phyloP scores from a whole-genome alignment of 2,113 vertebrate species.

The Proterorhinus semilunaris region DNA sequence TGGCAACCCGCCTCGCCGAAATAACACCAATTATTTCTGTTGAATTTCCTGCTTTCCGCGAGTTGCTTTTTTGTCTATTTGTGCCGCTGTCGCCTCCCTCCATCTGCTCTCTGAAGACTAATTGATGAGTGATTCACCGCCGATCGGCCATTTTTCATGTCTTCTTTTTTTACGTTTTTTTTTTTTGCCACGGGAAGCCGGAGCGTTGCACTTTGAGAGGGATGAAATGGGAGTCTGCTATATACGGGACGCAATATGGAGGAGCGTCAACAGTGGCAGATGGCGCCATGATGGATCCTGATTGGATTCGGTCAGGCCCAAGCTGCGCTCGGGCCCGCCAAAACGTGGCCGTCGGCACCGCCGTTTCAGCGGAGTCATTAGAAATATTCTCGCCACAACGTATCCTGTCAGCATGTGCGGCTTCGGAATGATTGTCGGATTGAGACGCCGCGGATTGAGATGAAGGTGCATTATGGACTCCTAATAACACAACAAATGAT shows the following conservation, averaged over 20 bases:
- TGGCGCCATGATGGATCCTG: slow-evolving; percentile 50
- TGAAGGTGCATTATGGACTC: neutral
- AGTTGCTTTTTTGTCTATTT: slow-evolving; percentile 2
- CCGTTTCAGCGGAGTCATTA: slow-evolving; percentile 3
- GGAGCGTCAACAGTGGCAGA: slow-evolving; percentile 53
- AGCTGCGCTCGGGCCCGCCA: slow-evolving; percentile 9
- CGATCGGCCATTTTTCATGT: slow-evolving; percentile 27
- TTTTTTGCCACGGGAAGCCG: slow-evolving; percentile 13
- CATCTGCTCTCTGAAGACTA: slow-evolving; percentile 50
- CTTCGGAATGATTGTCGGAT: neutral
- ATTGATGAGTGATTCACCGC: slow-evolving; percentile 44
- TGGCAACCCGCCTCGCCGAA: neutral
- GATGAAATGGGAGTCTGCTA: slow-evolving; percentile 52
- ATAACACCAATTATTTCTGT: slow-evolving; percentile 3
- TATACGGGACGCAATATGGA: slow-evolving; percentile 37
- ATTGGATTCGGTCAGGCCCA: slow-evolving; percentile 38
- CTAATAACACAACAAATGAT: too few relatives aligned
- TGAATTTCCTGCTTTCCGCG: neutral
- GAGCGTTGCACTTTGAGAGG: slow-evolving; percentile 25
- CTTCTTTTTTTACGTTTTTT: too few relatives aligned
- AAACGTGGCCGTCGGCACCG: neutral
- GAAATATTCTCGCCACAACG: neutral
- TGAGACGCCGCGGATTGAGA: neutral
- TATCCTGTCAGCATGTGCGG: neutral
- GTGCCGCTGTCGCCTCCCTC: slow-evolving; percentile 16